Evolutionary conservation across 2,888 invertebrate species (phyloP), one percentile per base, ranked within the genome.

Genomic region (Pristionchus exspectatus): DNA sequence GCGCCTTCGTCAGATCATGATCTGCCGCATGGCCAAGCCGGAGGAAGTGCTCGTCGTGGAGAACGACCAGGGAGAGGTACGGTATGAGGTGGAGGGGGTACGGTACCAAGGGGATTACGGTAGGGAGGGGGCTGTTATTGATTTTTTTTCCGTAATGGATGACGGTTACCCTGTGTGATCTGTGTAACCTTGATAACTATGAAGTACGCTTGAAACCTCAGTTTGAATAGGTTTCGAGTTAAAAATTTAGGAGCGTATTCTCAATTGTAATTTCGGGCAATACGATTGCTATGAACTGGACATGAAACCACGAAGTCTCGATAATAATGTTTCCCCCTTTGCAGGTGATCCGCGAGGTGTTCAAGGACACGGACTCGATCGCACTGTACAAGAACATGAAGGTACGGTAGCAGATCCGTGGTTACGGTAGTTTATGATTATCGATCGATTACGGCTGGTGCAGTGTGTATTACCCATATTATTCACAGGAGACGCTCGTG

Each of bases 361-460:
- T 99, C 98, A 99, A 99, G 96, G 99, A 99, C 96, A 99, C 99
- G 66, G 99, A 99, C 96, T 97, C 99, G 66, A 99, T 99, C 94
- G 98, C 98, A 96, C 96, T 99, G 95, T 99, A 99, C 96, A 99
- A 98, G 96, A 99, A 98, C 95, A 99, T 99, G 99, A 97, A 98
- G 87, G 87, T 87, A 30, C 54, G n/a, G 44, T 69, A 30, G 12
- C 44, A 1, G 44, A 50, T n/a, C 7, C 24, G n/a, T 1, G 69
- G 30, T 69, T n/a, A 69, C 24, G 18, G 30, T 69, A n/a, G 69
- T 54, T 9, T 50, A 3, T 38, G 38, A 38, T 54, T 18, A 30
- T 27, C 56, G 27, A 33, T 77, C 5, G 77, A 77, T 38, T 14
- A 50, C 12, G 7, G 44, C 10, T 50, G 44, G 10, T 50, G 7